Evolutionary conservation across 2,113 vertebrate genomes (phyloP).

Genomic region (Semicossyphus pulcher): DNA sequence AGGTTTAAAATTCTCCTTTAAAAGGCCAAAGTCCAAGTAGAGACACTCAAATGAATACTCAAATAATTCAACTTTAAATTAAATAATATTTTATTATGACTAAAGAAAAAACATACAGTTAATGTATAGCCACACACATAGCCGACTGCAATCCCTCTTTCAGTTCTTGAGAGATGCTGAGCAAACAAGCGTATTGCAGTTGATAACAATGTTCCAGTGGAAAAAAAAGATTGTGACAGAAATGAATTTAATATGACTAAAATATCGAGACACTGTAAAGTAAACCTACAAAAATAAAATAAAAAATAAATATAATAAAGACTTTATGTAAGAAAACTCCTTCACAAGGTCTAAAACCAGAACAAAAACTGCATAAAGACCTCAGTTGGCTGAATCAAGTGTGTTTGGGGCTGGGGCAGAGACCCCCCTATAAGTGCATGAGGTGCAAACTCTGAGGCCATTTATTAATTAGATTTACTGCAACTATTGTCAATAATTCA

Average conservation of each 20-base stretch:
- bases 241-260: slow-evolving; percentile 8
- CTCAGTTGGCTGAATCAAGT: slow-evolving; percentile 63
- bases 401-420: slow-evolving; percentile 46
- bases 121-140: slow-evolving; percentile 53
- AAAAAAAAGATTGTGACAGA: slow-evolving; percentile 33
- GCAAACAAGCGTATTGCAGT: slow-evolving; percentile 43
- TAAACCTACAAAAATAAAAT: slow-evolving; percentile 35
- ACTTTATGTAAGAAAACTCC: slow-evolving; percentile 13
- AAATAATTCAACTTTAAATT: slow-evolving; percentile 36
- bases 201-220: slow-evolving; percentile 44
- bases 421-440: slow-evolving; percentile 66
- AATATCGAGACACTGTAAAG: slow-evolving; percentile 17
- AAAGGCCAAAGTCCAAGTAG: too few species aligned
- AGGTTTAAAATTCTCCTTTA: too few species aligned
- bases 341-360: slow-evolving; percentile 9
- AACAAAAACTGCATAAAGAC: slow-evolving; percentile 53
- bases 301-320: not conserved
- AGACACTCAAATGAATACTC: not conserved
- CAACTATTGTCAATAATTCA: slow-evolving; percentile 32
- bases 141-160: slow-evolving; percentile 27
- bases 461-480: slow-evolving; percentile 55
- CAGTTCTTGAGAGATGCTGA: slow-evolving; percentile 30
- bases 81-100: slow-evolving; percentile 68
- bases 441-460: slow-evolving; percentile 70
- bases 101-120: slow-evolving; percentile 51